phyloP scores from a whole-genome alignment of 2,113 vertebrate genomes.

The Heterochromis multidens region DNA sequence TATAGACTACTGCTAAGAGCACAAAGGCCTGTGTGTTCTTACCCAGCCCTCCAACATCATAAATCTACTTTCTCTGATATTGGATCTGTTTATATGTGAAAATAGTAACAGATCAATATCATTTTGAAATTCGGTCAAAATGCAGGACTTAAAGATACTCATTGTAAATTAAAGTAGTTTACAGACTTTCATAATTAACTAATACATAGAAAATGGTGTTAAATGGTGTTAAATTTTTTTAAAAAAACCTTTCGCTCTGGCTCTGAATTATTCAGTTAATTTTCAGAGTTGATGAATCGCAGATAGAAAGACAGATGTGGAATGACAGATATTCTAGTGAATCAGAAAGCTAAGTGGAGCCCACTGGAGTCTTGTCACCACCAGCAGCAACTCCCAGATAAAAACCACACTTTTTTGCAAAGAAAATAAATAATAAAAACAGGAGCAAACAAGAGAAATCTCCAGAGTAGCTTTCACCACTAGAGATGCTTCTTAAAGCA shows the following conservation, averaged over 20 bases:
- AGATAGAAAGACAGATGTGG: background rate
- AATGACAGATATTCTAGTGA: background rate
- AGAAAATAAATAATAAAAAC: background rate
- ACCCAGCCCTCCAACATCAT: background rate
- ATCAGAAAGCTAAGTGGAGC: background rate
- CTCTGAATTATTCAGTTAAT: background rate
- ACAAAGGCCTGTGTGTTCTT: background rate
- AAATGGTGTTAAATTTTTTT: background rate
- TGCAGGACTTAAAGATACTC: too few species aligned
- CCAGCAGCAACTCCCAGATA: too few species aligned
- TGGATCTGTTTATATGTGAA: background rate
- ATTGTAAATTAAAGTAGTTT: too few species aligned
- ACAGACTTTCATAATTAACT: too few species aligned
- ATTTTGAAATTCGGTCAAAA: too few species aligned
- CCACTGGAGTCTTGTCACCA: background rate
- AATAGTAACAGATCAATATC: too few species aligned
- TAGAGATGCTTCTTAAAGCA: background rate
- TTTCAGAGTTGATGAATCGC: background rate
- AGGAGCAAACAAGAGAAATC: background rate
- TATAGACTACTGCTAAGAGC: background rate
- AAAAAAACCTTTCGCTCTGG: accelerated
- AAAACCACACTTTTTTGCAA: background rate
- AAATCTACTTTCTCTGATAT: background rate
- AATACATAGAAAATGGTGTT: background rate
- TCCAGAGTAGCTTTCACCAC: background rate